Base-by-base conservation (phyloP, 1,140 invertebrate genomes). In the Euura saliciscinereae region DNA sequence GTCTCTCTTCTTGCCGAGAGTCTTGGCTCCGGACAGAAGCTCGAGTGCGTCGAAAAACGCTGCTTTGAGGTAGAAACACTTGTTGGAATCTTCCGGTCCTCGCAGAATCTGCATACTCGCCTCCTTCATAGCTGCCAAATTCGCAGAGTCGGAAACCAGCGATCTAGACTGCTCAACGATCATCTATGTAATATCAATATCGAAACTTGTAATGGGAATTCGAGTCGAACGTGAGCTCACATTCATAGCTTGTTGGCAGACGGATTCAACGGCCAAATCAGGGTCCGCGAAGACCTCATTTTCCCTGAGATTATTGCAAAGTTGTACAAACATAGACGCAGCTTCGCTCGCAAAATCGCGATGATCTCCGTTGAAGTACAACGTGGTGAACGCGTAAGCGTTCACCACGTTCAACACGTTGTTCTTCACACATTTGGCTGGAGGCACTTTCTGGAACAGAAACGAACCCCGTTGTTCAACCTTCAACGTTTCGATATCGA, bases 321-420 rank as follows among this genome's bases (percentile, higher is more conserved):
- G 81, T 70, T 88, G 87, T 2, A 91, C 80, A 42, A 94, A 84
- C 76, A 89, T 88, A 42, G 85, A 81, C 0, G 86, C 80, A 7
- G 89, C 88, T 83, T 94, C 93, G 4, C 86, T 77, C 6, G 89
- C 74, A 78, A 90, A 91, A 44, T 90, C 86, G n/a, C 84, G 77
- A 81, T 92, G 88, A 77, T 95, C 93, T 43, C 93, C 93, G 79
- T 92, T 91, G 76, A 93, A 94, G 81, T 92, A 92, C 28, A 93
- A 85, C 45, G 88, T 85, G 8, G 88, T 88, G 70, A 92, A 92
- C 2, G 89, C 88, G 81, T 95, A 95, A 10, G 92, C 88, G 42
- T 89, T 88, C 5, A 95, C 73, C 1, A 94, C 88, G 83, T 95
- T 95, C 67, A 90, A 85, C 7, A 95, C 84, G 80, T 94, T 95